phyloP scores from a whole-genome alignment of 2,888 invertebrate species.

The Aelia acuminata region DNA sequence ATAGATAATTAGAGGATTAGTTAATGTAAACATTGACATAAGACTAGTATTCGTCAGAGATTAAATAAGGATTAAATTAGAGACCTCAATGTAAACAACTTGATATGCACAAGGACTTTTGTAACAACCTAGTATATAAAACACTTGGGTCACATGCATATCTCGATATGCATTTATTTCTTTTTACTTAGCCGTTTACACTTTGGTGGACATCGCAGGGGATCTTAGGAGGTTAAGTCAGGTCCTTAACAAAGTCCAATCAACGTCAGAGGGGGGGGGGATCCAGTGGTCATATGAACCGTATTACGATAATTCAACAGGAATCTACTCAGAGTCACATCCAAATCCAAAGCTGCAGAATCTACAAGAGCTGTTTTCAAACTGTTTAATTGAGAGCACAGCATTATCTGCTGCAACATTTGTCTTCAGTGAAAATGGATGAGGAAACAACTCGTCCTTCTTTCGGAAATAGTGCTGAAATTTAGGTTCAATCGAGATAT shows the following conservation, averaged over 20 bases:
- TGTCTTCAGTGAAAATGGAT: too few relatives aligned
- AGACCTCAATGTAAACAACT: too few relatives aligned
- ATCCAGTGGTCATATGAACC: constrained; percentile 41
- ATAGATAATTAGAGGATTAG: too few relatives aligned
- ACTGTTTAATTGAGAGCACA: background rate
- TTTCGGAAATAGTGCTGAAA: too few relatives aligned
- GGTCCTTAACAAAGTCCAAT: constrained; percentile 2
- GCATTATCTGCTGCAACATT: background rate
- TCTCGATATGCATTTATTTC: constrained; percentile 15
- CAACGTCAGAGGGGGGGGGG: constrained; percentile 10
- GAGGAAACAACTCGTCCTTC: too few relatives aligned
- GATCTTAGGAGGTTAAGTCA: background rate
- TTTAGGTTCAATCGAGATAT: too few relatives aligned
- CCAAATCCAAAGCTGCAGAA: constrained; percentile 10
- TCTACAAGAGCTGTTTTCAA: background rate
- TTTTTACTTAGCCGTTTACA: constrained; percentile 54
- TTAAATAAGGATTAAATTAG: too few relatives aligned
- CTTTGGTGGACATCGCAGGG: constrained; percentile 27
- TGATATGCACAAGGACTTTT: too few relatives aligned
- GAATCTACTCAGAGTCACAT: constrained; percentile 42
- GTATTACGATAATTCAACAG: constrained; percentile 45
- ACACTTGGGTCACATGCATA: too few relatives aligned
- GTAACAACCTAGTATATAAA: too few relatives aligned
- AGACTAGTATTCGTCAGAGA: too few relatives aligned
- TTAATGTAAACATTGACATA: too few relatives aligned